phyloP scores from a whole-genome alignment of 1,140 invertebrate species.

The Dendrolimus punctatus region DNA sequence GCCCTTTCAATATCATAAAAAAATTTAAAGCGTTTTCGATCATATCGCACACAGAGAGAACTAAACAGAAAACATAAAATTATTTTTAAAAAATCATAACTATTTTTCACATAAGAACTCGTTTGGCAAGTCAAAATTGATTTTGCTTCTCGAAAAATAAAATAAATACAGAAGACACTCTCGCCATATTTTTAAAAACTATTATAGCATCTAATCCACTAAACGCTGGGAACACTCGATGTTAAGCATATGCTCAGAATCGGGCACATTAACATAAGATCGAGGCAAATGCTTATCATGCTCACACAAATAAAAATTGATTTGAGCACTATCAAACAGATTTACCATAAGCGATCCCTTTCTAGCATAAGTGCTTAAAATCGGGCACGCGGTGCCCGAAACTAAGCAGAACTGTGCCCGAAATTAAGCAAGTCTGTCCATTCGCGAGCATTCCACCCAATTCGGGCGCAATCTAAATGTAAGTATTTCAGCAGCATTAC shows the following conservation, averaged over 20 bases:
- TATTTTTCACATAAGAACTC: conserved; percentile 14
- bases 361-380: too few species aligned
- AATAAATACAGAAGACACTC: neutral
- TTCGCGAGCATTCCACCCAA: too few species aligned
- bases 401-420: too few species aligned
- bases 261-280: too few species aligned
- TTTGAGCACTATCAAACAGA: too few species aligned
- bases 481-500: too few species aligned
- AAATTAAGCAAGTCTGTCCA: too few species aligned
- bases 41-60: conserved; percentile 8
- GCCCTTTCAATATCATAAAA: neutral
- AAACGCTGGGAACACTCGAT: conserved; percentile 2
- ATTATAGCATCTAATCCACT: conserved; percentile 14
- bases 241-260: neutral
- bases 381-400: too few species aligned
- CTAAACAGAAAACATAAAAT: conserved; percentile 9
- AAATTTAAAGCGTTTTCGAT: neutral
- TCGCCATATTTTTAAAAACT: conserved; percentile 3
- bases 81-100: conserved; percentile 9
- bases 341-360: too few species aligned
- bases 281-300: too few species aligned
- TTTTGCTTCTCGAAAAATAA: conserved; percentile 3
- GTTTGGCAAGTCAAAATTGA: conserved; percentile 16
- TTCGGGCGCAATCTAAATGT: too few species aligned
- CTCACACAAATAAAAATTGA: too few species aligned